A percentile compares a stretch with the other conserved stretches of the same genome.
Evolutionary conservation across 2,888 invertebrate species (phyloP).

Genomic region (Rotaria magnacalcarata): DNA sequence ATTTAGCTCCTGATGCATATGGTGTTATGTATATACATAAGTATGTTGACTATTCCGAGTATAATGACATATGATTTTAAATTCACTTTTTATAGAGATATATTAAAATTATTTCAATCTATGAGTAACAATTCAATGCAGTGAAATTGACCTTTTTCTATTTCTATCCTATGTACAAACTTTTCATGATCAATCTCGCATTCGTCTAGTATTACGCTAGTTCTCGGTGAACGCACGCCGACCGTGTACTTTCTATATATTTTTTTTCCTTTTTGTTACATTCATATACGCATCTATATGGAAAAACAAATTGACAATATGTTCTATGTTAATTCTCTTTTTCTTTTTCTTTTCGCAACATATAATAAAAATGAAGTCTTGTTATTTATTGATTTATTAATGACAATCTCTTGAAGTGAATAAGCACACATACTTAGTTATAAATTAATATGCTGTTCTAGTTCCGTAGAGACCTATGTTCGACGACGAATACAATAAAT

Average conservation of each 20-base stretch:
- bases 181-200: background rate
- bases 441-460: background rate
- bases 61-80: background rate
- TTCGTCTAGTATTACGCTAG: background rate
- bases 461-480: background rate
- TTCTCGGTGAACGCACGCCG: background rate
- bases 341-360: background rate
- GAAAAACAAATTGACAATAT: background rate
- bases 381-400: background rate
- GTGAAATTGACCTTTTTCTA: background rate
- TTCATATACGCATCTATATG: background rate
- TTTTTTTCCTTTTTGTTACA: background rate
- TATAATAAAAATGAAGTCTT: background rate
- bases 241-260: background rate
- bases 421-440: background rate
- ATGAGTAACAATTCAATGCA: background rate
- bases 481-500: background rate
- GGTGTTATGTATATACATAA: conserved; percentile 32
- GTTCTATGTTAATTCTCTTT: background rate
- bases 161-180: background rate
- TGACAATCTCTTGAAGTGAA: background rate
- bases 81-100: background rate
- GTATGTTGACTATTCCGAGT: background rate
- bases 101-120: background rate
- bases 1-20: conserved; percentile 33